phyloP scores from a whole-genome alignment of 1,140 invertebrate species.

The Panagrolaimus sp. region DNA sequence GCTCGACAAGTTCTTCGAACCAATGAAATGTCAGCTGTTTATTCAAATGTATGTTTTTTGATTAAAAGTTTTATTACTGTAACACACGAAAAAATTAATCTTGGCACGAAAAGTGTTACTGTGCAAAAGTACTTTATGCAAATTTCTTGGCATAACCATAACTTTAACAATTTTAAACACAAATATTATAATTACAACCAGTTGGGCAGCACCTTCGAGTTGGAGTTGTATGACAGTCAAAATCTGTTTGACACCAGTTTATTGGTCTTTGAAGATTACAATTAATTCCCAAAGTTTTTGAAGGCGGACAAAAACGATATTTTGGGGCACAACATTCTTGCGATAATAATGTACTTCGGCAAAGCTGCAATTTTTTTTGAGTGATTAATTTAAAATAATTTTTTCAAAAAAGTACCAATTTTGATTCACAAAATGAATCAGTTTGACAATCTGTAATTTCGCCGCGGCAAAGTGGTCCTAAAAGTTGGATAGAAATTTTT shows the following conservation, averaged over 20 bases:
- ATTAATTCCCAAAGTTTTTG: neutral
- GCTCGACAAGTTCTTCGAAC: slow-evolving; percentile 50
- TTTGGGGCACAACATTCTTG: neutral
- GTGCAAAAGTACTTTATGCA: no score
- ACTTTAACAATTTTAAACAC: neutral
- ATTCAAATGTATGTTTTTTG: slow-evolving; percentile 41
- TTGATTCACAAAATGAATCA: neutral
- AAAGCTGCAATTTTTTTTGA: neutral
- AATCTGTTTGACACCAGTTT: slow-evolving; percentile 22
- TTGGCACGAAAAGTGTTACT: neutral
- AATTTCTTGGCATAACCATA: neutral
- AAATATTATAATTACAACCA: slow-evolving; percentile 30
- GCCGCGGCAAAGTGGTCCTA: neutral
- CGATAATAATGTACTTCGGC: neutral
- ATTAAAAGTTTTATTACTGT: neutral
- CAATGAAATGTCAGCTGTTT: slow-evolving; percentile 49
- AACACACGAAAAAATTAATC: neutral
- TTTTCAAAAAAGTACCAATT: neutral
- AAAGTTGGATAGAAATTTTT: no score
- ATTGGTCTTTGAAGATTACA: neutral
- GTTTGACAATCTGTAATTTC: neutral
- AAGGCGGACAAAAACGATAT: neutral
- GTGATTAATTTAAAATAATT: neutral
- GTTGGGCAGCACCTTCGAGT: slow-evolving; percentile 21
- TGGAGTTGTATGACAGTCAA: slow-evolving; percentile 26